phyloP scores from a whole-genome alignment of 1,140 invertebrate species.

The Trachymyrmex cornetzi region DNA sequence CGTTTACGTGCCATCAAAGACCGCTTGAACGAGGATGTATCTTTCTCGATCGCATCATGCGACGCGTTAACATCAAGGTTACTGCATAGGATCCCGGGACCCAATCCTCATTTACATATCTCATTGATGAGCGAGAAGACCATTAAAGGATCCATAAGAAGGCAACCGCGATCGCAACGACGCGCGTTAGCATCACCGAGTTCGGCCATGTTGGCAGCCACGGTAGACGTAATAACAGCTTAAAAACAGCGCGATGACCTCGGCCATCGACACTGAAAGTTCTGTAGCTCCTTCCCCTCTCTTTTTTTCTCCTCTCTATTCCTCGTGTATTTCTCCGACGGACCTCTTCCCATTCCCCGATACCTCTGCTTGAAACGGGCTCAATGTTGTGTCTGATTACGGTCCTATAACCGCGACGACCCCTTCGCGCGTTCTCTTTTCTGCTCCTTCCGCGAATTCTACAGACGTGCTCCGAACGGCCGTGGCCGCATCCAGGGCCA shows the following conservation, averaged over 20 bases:
- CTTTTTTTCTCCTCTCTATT: background rate
- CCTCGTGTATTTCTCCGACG: background rate
- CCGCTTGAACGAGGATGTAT: conserved; percentile 32
- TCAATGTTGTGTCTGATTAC: conserved; percentile 72
- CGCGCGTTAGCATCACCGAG: background rate
- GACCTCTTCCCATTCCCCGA: conserved; percentile 9
- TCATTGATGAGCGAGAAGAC: conserved; percentile 32
- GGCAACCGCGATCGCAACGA: conserved; percentile 9
- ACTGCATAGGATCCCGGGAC: conserved; percentile 2
- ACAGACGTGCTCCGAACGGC: background rate
- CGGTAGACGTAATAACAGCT: conserved; percentile 72
- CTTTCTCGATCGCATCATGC: conserved; percentile 44
- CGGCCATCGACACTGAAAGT: conserved; percentile 63
- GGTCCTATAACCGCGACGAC: conserved; percentile 63
- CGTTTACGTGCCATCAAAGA: conserved; percentile 43
- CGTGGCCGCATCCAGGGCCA: conserved; percentile 24
- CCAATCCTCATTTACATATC: conserved; percentile 46
- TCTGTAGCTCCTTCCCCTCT: background rate
- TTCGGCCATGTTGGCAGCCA: background rate
- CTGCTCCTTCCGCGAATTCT: conserved; percentile 53
- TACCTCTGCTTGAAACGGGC: conserved; percentile 31
- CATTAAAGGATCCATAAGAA: conserved; percentile 41
- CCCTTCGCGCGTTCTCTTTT: conserved; percentile 50
- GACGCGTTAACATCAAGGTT: conserved; percentile 48
- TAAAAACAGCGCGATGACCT: conserved; percentile 67